Base-by-base conservation (phyloP, 2,888 invertebrate genomes). In the Caenorhabditis imperialis region DNA sequence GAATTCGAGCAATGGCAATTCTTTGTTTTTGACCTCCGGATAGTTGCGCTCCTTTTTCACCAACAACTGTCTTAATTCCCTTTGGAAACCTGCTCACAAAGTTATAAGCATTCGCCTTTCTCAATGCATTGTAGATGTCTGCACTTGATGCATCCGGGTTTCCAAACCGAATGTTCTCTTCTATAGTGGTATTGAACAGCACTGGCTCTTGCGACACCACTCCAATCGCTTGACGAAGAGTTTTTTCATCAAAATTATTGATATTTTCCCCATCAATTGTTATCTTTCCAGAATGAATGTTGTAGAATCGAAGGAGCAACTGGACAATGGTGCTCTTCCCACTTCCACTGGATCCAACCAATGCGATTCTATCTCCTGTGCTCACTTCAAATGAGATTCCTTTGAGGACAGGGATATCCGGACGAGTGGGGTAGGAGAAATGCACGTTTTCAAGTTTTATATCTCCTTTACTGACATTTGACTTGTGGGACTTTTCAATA, bases 141-240 rank as follows among this genome's bases (percentile, higher is more conserved):
- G 73, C 55, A 1, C 81, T 70, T 7, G 80, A 77, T 2, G 69
- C 77, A 16, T 62, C 42, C 5, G 75, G 62, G 18, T 75, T 74
- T 45, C 80, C 81, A 47, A 89, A 90, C 22, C 88, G 87, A 3
- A 90, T 80, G 73, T 90, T 91, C 23, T 90, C 90, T 14, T 87
- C 88, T 48, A 91, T 91, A 5, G 90, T 89, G 0, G 88, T 88
- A 33, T 89, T 90, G 84, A 91, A 91, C 8, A 96, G 90, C 5
- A 95, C 92, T 2, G 91, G 91, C 78, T 91, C 84, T 61, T 85
- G 85, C 5, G 77, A 78, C 12, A 89, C 89, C 5, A 89, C 85
- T 12, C 89, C 89, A 54, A 89, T 85, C 6, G 83, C 71, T 16
- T 85, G 80, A 27, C 91, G 81, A 37, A 90, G 84, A 88, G 89